A percentile compares a stretch with the other conserved stretches of the same genome.
Conservation (phyloP, 2,797 vertebrate species). For the Dendrocincla fuliginosa region DNA sequence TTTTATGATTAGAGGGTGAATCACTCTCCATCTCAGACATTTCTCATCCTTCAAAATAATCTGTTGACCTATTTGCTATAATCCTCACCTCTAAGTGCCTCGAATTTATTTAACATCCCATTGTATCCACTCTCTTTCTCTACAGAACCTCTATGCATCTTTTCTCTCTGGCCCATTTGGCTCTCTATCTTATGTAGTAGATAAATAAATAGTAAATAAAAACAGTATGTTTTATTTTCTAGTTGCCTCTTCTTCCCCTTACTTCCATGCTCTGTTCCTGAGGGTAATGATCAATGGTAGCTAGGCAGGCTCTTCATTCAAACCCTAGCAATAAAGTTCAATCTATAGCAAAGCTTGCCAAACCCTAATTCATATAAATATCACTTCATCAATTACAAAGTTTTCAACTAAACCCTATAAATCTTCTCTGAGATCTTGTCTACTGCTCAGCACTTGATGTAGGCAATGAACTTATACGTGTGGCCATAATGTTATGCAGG, state of each 20-base stretch:
- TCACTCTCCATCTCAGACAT: background rate
- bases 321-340: background rate
- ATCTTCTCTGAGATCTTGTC: background rate
- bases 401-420: background rate
- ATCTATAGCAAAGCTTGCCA: background rate
- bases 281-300: background rate
- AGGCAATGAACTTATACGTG: background rate
- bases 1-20: background rate
- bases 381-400: background rate
- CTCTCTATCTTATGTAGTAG: background rate
- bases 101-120: background rate
- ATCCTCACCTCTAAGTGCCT: background rate
- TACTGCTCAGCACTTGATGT: background rate
- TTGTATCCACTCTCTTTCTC: background rate
- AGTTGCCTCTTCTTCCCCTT: background rate
- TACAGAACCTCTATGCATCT: background rate
- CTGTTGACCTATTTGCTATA: background rate
- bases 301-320: background rate
- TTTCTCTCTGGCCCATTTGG: background rate
- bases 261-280: background rate
- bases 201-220: background rate
- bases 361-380: background rate
- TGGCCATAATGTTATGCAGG: rapidly evolving
- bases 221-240: background rate
- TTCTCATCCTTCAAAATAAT: background rate